Percentiles rank a stretch among this genome's conserved stretches.
phyloP scores from a whole-genome alignment of 2,888 invertebrate genomes.

The Eugnorisma glareosa region DNA sequence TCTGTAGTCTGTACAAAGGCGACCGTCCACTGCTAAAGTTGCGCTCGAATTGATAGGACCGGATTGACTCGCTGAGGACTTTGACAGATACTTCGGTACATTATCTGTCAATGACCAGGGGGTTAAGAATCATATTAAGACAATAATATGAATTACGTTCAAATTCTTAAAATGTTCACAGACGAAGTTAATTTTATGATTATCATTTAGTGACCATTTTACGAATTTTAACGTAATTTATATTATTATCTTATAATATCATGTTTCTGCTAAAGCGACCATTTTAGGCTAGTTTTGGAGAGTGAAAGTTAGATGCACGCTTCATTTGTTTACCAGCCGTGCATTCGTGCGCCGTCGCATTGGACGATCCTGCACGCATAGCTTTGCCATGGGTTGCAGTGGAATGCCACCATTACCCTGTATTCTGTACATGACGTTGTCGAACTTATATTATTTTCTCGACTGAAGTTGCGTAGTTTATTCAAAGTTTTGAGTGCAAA shows the following conservation, averaged over 20 bases:
- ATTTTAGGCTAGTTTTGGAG: too few relatives aligned
- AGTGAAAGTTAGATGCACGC: too few relatives aligned
- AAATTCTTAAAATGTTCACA: too few relatives aligned
- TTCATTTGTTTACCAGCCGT: neutral
- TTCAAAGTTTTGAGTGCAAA: constrained; percentile 86
- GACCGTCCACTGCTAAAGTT: neutral
- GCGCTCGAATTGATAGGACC: neutral
- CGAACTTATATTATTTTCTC: constrained; percentile 84
- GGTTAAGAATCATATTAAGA: too few relatives aligned
- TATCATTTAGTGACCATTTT: too few relatives aligned
- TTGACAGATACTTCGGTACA: neutral
- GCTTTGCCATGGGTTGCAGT: neutral
- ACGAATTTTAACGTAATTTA: too few relatives aligned
- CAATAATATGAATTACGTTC: too few relatives aligned
- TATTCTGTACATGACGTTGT: constrained; percentile 62
- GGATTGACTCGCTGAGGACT: neutral
- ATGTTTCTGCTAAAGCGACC: too few relatives aligned
- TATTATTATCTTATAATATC: too few relatives aligned
- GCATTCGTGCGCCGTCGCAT: neutral
- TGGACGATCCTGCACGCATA: neutral
- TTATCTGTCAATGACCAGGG: neutral
- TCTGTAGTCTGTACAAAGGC: constrained; percentile 67
- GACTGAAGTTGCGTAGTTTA: constrained; percentile 80
- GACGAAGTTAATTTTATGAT: too few relatives aligned
- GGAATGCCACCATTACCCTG: neutral